Evolutionary conservation across 2,888 invertebrate species (phyloP), one percentile per base, ranked within the genome.

Genomic region (Frankliniella intonsa): DNA sequence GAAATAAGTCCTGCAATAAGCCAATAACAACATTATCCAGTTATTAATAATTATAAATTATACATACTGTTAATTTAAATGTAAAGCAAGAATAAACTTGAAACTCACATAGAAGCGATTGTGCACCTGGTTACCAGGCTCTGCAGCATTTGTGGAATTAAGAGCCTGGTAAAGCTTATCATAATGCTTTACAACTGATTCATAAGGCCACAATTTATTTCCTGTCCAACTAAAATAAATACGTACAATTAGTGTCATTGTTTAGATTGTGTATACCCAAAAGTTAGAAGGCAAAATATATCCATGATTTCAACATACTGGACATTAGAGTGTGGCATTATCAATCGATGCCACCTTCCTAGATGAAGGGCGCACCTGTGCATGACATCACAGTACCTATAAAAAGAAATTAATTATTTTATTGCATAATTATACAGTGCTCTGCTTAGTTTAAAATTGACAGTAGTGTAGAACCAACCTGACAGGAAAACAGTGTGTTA

Each of bases 321-420:
- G 85, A 89, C 88, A 17, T 86, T 1, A 91, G 90, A 7, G 91
- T 88, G 85, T 92, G 91, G 82, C 89, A 90, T 82, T 90, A 90
- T 49, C 91, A 88, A 51, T 90, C 90, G 89, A 55, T 91, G 90
- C 93, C 96, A 97, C 83, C 91, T 90, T 7, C 98, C 98, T 81
- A 98, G 91, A 88, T 99, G 98, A 81, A 95, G 88, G 0, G 97
- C 94, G 83, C 97, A 94, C 85, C 96, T 91, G 88, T 99, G 98
- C 83, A 98, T 90, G 62, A 95, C 93, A 89, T 99, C 98, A 86
- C 96, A 94, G 87, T 96, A 95, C 84, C 89, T 89, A 82, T 50
- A 84, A 79, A 80, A 80, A 19, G 50, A 82, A 81, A 83, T 80
- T 49, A 49, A 81, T 25, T 65, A 49, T 25, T 82, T 76, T 19